Percentiles rank a stretch among this genome's conserved stretches.
phyloP scores from a whole-genome alignment of 2,113 vertebrate genomes.

The Regulus satrapa region DNA sequence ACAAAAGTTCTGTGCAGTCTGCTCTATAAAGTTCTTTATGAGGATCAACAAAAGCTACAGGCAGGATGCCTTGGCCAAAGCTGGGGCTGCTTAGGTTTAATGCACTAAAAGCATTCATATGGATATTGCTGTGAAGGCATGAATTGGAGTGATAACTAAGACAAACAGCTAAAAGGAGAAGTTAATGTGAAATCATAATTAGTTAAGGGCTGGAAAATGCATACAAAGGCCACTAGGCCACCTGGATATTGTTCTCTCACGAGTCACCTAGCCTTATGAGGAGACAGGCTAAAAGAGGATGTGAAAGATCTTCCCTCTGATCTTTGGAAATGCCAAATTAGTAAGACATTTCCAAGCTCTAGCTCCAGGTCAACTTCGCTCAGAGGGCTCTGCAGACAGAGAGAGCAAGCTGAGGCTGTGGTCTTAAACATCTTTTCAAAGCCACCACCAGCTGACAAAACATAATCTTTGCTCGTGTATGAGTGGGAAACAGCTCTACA shows the following conservation, averaged over 20 bases:
- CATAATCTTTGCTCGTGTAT: rapidly evolving
- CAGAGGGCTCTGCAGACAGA: not conserved
- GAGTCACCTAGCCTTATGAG: not conserved
- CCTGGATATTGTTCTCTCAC: not conserved
- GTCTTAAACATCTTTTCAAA: not conserved
- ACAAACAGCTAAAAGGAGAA: not conserved
- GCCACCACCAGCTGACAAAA: not conserved
- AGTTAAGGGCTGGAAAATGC: not conserved
- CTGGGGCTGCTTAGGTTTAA: not conserved
- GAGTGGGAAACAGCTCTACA: not conserved
- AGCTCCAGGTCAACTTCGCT: not conserved
- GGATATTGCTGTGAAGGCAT: not conserved
- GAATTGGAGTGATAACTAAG: not conserved
- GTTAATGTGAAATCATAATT: not conserved
- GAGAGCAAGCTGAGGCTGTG: not conserved
- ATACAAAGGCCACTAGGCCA: not conserved
- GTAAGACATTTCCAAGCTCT: not conserved
- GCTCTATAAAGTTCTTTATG: not conserved
- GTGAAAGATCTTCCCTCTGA: not conserved
- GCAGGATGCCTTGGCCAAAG: not conserved
- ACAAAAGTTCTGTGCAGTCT: not conserved
- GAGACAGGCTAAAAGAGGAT: not conserved
- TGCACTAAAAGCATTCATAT: not conserved
- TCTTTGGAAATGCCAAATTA: not conserved
- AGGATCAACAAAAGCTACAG: not conserved